Percentiles rank a stretch among this genome's conserved stretches.
phyloP scores from a whole-genome alignment of 2,888 invertebrate genomes.

The Lathronympha strigana region DNA sequence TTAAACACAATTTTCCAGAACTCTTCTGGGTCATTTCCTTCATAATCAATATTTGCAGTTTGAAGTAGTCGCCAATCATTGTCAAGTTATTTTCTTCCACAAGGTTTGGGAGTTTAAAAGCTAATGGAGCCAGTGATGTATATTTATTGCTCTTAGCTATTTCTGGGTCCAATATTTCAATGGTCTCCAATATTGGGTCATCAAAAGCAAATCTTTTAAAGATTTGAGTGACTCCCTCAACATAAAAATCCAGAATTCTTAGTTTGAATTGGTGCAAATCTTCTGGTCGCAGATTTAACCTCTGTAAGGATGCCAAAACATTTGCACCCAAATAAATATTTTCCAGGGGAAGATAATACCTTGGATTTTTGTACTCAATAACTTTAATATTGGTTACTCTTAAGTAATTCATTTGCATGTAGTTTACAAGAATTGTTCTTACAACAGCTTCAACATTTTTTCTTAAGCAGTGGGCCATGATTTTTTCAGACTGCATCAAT shows the following conservation, averaged over 20 bases:
- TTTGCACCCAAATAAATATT: slow-evolving; percentile 5
- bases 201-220: not conserved
- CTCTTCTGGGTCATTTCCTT: not conserved
- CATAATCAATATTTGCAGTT: not conserved
- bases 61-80: slow-evolving; percentile 4
- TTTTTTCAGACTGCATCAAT: slow-evolving; percentile 11
- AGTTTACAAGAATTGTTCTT: slow-evolving; percentile 8
- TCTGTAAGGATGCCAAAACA: not conserved
- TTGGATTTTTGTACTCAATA: slow-evolving; percentile 7
- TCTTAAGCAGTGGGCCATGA: not conserved
- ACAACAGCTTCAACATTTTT: slow-evolving; percentile 18
- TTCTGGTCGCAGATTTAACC: not conserved
- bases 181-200: not conserved
- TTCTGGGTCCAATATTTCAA: slow-evolving; percentile 4
- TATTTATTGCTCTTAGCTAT: slow-evolving; percentile 8
- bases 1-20: not conserved
- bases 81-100: slow-evolving; percentile 1
- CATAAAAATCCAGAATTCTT: not conserved
- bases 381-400: not conserved
- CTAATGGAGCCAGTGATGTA: not conserved
- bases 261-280: not conserved
- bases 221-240: not conserved
- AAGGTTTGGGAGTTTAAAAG: slow-evolving; percentile 1
- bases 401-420: not conserved
- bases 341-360: not conserved